These are phyloP conservation scores for Apomyelois bistriatella DNA, from an alignment of 2,888 invertebrate genomes.

Conservation along the genomic window DNA sequence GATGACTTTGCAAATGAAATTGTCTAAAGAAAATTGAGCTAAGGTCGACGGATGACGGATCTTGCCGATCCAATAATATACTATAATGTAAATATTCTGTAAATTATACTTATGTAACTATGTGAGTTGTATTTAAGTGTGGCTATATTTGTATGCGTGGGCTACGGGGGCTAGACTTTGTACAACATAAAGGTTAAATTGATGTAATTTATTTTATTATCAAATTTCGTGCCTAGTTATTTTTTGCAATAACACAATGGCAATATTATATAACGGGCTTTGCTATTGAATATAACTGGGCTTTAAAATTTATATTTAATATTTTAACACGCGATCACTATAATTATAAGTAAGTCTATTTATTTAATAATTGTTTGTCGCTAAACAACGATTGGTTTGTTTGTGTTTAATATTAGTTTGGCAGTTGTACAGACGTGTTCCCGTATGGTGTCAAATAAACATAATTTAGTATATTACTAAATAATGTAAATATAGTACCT, in stretches of 20 bases:
- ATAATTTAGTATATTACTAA: conserved; percentile 79
- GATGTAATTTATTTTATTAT: background rate
- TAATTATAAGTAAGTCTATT: no score
- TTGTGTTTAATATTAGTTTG: conserved; percentile 2
- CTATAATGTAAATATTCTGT: conserved; percentile 64
- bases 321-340: no score
- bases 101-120: conserved; percentile 47
- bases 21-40: no score
- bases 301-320: no score
- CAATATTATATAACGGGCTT: background rate
- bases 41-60: background rate
- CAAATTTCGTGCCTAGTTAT: background rate
- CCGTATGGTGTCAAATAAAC: conserved; percentile 63
- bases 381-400: background rate
- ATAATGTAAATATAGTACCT: conserved; percentile 64
- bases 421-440: conserved; percentile 35
- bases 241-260: background rate
- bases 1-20: no score
- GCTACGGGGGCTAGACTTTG: conserved; percentile 44
- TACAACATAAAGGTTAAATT: conserved; percentile 23
- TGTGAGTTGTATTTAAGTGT: conserved; percentile 56
- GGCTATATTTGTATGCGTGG: conserved; percentile 43
- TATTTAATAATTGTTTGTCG: background rate
- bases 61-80: conserved; percentile 38
- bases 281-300: background rate